phyloP scores from a whole-genome alignment of 2,797 vertebrate species.

The Hippocampus kuda region DNA sequence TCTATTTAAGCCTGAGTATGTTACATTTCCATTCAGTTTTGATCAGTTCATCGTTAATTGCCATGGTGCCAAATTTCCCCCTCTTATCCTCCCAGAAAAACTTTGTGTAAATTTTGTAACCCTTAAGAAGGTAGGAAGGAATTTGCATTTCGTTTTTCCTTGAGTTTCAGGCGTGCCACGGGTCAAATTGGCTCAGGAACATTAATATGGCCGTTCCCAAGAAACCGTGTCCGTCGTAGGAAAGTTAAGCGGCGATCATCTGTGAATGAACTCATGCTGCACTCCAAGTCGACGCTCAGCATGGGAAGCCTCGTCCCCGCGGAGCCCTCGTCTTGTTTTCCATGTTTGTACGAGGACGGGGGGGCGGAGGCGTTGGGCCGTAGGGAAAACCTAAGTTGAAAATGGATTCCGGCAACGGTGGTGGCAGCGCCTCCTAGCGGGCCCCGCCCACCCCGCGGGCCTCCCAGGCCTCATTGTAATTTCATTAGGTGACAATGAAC shows the following conservation, averaged over 20 bases:
- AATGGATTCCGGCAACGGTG: slow-evolving; percentile 40
- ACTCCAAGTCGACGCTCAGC: slow-evolving; percentile 17
- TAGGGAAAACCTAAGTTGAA: slow-evolving; percentile 43
- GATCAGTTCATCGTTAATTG: background rate
- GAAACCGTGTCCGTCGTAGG: background rate
- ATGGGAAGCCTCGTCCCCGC: slow-evolving; percentile 12
- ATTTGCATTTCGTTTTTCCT: background rate
- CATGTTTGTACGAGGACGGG: slow-evolving; percentile 16
- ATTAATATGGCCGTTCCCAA: background rate
- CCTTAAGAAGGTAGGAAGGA: background rate
- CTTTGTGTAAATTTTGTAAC: background rate
- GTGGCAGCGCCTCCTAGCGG: slow-evolving; percentile 21
- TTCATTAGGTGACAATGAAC: slow-evolving; percentile 60
- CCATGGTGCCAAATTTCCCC: too few species aligned
- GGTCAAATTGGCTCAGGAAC: background rate
- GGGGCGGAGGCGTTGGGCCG: slow-evolving; percentile 8
- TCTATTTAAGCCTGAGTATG: background rate
- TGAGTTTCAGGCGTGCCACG: background rate
- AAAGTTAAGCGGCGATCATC: slow-evolving; percentile 1
- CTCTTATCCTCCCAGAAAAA: background rate
- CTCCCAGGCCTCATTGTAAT: slow-evolving; percentile 58
- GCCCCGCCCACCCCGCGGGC: slow-evolving; percentile 42
- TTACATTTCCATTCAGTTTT: background rate
- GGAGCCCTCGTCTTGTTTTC: slow-evolving; percentile 15
- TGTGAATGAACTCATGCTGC: slow-evolving; percentile 29